phyloP scores from a whole-genome alignment of 2,888 invertebrate species.

The Orthosia gothica region DNA sequence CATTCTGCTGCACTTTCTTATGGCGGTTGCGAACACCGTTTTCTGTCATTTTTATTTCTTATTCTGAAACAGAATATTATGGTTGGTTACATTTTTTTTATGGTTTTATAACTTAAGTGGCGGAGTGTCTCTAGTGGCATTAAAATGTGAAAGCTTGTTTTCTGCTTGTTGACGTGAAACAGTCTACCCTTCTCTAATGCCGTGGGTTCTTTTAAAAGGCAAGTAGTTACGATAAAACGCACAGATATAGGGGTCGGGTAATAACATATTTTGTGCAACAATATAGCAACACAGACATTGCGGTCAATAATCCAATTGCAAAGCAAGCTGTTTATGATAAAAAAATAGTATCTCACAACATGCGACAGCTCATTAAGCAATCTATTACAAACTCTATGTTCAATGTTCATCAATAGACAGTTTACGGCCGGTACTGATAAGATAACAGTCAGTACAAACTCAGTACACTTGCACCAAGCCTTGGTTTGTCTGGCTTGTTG shows the following conservation, averaged over 20 bases:
- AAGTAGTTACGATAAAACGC: not conserved
- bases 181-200: not conserved
- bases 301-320: slow-evolving; percentile 15
- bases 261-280: not conserved
- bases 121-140: not conserved
- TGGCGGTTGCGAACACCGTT: slow-evolving; percentile 53
- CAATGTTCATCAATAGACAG: slow-evolving; percentile 42
- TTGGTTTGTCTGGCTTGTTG: slow-evolving; percentile 28
- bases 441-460: slow-evolving; percentile 39
- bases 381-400: slow-evolving; percentile 29
- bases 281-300: not conserved
- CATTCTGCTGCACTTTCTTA: slow-evolving; percentile 70
- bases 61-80: slow-evolving; percentile 50
- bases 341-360: not conserved
- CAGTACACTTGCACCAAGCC: slow-evolving; percentile 33
- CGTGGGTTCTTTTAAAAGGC: not conserved
- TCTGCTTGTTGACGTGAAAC: not conserved
- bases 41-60: slow-evolving; percentile 55
- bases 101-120: not conserved
- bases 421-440: slow-evolving; percentile 40
- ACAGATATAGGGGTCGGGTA: not conserved
- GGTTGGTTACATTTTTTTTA: not conserved
- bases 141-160: not conserved
- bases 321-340: slow-evolving; percentile 31
- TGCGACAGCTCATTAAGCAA: slow-evolving; percentile 6